phyloP scores from a whole-genome alignment of 2,113 vertebrate species.

The Ciconia boyciana region DNA sequence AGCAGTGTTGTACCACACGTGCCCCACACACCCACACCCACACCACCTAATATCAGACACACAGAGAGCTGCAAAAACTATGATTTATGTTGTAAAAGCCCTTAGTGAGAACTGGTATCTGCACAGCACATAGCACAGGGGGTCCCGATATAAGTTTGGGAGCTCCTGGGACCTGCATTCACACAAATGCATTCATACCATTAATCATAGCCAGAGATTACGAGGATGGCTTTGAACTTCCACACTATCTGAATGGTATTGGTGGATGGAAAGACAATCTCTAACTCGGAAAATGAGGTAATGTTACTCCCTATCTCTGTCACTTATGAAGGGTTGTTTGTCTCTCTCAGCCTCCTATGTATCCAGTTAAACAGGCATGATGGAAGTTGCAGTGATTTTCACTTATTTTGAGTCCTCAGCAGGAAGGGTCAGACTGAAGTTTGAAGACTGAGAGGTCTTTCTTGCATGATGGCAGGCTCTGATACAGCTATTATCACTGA shows the following conservation, averaged over 20 bases:
- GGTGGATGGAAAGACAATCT: not conserved
- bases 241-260: not conserved
- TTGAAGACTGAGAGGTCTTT: not conserved
- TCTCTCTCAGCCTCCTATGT: not conserved
- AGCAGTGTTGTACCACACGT: not conserved
- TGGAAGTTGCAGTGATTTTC: not conserved
- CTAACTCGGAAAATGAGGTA: not conserved
- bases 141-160: not conserved
- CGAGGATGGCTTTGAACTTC: not conserved
- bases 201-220: not conserved
- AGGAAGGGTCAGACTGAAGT: not conserved
- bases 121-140: fast-evolving
- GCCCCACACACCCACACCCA: not conserved
- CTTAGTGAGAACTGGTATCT: not conserved
- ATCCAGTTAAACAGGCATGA: not conserved
- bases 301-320: not conserved
- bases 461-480: not conserved
- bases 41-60: not conserved
- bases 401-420: not conserved
- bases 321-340: not conserved
- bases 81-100: not conserved
- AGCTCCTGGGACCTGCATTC: not conserved
- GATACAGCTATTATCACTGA: not conserved
- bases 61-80: not conserved
- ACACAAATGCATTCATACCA: not conserved